Base-by-base conservation (phyloP, 23 tunicate species). In the Trididemnum clinides region DNA sequence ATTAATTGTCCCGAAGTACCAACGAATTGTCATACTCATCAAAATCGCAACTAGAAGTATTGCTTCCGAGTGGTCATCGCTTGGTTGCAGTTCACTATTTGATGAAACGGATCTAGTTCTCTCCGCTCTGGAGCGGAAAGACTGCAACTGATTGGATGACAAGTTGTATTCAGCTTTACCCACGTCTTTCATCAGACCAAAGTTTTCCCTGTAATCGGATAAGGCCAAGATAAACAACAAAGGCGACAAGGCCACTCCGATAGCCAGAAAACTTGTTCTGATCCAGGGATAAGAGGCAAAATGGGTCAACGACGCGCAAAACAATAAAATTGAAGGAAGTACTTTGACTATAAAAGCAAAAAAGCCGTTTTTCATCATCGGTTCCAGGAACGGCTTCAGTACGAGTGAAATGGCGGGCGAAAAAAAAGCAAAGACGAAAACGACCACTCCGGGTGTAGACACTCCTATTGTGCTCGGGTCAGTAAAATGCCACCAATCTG, bases 401-500 rank as follows among this genome's bases (percentile, higher is more conserved):
- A 49, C 64, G 25, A 36, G 80, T 29, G 80, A 39, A 50, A 85
- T 12, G 2, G 90, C 33, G 2, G 88, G 85, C 22, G 71, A 5
- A 37, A 71, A 80, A n/a, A 80, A 1, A 36, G 72, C 22, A 18
- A 15, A n/a, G 7, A 90, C n/a, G 33, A 85, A 72, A 38, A 73
- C 28, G 1, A 51, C 72, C 0, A 80, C 49, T 21, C 89, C 95
- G 57, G 51, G 50, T 22, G 51, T 33, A 25, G 80, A 64, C n/a
- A 90, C 28, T 2, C 89, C 95, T 12, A 62, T 57, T 1, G 64
- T 85, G 31, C 22, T 57, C 0, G 95, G 95, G 25, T 90, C 95
- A 2, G 95, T 90, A 50, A 75, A 78, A 34, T 90, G 95, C 95
- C 95, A 90, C 95, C 87, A 85, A 0, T 82, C 80, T 25, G 95